Base-by-base conservation (phyloP, 2,113 vertebrate species). In the Corvus hawaiiensis region DNA sequence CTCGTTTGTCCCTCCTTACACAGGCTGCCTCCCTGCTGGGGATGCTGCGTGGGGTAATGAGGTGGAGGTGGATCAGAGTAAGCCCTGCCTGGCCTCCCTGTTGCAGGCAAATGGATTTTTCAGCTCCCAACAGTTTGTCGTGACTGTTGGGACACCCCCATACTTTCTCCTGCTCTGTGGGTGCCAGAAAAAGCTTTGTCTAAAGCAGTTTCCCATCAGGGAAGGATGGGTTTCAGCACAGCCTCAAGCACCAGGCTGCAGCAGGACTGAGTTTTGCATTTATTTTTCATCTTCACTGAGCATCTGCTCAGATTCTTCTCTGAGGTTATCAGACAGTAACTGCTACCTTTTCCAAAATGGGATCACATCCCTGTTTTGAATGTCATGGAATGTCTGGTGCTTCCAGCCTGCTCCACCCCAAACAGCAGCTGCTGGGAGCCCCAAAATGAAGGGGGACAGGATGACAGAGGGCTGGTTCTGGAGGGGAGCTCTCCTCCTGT, bases 1-100 rank as follows among this genome's bases (percentile, higher is more conserved):
- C 10, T 10, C 0, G 0, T 56, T 64, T 0, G 2, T 41, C 21
- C 19, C 61, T 66, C n/a, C 56, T 28, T 19, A 28, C 19, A 20
- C 43, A 17, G 32, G 21, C 73, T 66, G 64, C 54, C 32, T 72
- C 30, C 49, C 52, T 86, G 32, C 28, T 19, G 10, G 32, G 51
- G 64, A 8, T 28, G 46, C 78, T 90, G 39, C 0, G 0, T 30
- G 22, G 21, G 68, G 48, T 44, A 46, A 32, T 32, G 32, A 24
- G 3, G 3, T 49, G 73, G 91, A 32, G 39, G 26, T 55, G 61
- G 84, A 74, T 58, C 35, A 55, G 58, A 76, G 62, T 35, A 26
- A 75, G 82, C 44, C 48, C 75, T 39, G 64, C 9, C 2, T 43
- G 66, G 52, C 20, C 52, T 87, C 81, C 27, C 78, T 79, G 52